Base-by-base conservation (phyloP, 1,140 invertebrate genomes). In the Diorhabda sublineata region DNA sequence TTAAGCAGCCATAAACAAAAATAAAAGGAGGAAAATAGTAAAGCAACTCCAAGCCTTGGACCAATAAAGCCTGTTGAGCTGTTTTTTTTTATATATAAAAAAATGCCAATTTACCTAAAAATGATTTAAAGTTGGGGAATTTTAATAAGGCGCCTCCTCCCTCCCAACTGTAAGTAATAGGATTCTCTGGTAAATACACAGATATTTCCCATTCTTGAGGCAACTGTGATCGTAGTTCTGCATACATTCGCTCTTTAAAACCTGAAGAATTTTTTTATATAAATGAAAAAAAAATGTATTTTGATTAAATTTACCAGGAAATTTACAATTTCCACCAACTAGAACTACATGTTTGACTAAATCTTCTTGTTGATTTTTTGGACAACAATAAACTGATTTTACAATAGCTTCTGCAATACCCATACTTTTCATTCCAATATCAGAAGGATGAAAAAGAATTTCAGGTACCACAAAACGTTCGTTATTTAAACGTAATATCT, bases 381-480 rank as follows among this genome's bases (percentile, higher is more conserved):
- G 89, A 75, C 92, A 93, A 0, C 82, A 77, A 71, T 88, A 85
- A 5, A 97, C 87, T 6, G 87, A 87, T 75, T 93, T 84, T 45
- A 92, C 87, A 59, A 98, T 90, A 8, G 93, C 90, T 85, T 99
- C 97, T 1, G 92, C 84, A 71, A 99, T 92, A 4, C 98, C 98
- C 89, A 97, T 96, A 83, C 97, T 92, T 60, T 90, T 86, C 62
- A 99, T 93, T 3, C 96, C 96, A 65, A 99, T 90, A 84, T 99
- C 96, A 0, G 92, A 95, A 0, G 98, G 98, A 80, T 93, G 87
- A 81, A 99, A 99, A 5, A 99, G 82, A 26, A 99, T 83, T 84
- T 99, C 98, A 0, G 98, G 97, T 59, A 99, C 91, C 0, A 91
- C 84, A 82, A 99, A 98, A 63, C 94, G 82, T 81, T 97, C 95